Evolutionary conservation across 1,140 invertebrate species (phyloP).

Genomic region (Macrocentrus cingulum): DNA sequence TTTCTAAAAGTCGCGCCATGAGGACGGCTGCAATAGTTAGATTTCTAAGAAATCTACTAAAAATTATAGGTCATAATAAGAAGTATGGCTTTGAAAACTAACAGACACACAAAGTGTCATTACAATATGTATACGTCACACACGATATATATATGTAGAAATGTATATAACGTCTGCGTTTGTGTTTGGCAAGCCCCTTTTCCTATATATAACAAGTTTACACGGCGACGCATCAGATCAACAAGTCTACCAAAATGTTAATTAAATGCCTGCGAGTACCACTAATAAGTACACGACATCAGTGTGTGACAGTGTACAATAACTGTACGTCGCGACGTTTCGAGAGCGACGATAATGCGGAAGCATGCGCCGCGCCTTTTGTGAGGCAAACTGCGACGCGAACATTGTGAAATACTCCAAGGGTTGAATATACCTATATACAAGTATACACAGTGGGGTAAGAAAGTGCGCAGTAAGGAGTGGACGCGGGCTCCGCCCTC

Average conservation of each 20-base stretch:
- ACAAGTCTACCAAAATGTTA: slow-evolving; percentile 14
- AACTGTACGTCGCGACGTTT: neutral
- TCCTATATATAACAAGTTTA: too few species aligned
- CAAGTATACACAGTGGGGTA: slow-evolving; percentile 39
- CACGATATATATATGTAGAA: too few species aligned
- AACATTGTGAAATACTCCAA: slow-evolving; percentile 9
- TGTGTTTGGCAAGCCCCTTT: too few species aligned
- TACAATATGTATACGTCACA: too few species aligned
- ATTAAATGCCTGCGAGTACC: neutral
- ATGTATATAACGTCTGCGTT: too few species aligned
- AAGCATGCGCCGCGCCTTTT: slow-evolving; percentile 39
- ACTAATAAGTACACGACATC: slow-evolving; percentile 11
- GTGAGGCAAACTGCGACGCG: slow-evolving; percentile 39
- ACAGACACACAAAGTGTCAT: too few species aligned
- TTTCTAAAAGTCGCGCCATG: too few species aligned
- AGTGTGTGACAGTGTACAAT: neutral
- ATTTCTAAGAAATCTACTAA: too few species aligned
- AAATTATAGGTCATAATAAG: too few species aligned
- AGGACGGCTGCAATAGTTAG: too few species aligned
- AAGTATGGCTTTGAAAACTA: too few species aligned
- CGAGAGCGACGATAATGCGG: slow-evolving; percentile 13
- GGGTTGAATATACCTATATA: slow-evolving; percentile 30
- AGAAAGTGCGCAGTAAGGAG: slow-evolving; percentile 53
- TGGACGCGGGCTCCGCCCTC: slow-evolving; percentile 32
- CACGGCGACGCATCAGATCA: slow-evolving; percentile 2